phyloP scores from a whole-genome alignment of 2,888 invertebrate species.

The Poecilobothrus nobilitatus region DNA sequence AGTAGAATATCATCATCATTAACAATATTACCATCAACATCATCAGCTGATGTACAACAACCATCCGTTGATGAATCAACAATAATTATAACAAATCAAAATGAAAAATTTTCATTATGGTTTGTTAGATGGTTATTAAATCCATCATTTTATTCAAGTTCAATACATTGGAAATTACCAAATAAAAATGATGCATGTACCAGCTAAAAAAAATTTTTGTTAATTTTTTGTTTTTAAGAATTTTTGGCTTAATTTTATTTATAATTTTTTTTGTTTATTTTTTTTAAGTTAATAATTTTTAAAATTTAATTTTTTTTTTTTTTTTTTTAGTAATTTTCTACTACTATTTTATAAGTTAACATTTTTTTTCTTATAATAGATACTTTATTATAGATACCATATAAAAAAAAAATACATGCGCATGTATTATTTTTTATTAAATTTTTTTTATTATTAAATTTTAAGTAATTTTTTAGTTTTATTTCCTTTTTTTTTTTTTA shows the following conservation, averaged over 20 bases:
- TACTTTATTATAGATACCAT: too few species aligned
- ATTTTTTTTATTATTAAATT: too few species aligned
- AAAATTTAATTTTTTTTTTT: too few species aligned
- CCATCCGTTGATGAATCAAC: background rate
- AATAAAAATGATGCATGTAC: background rate
- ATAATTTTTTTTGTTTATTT: background rate
- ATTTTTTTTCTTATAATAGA: too few species aligned
- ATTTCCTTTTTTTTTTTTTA: background rate
- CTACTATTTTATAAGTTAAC: too few species aligned
- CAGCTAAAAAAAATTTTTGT: background rate
- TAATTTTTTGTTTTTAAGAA: background rate
- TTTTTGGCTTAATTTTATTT: background rate
- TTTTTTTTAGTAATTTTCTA: too few species aligned
- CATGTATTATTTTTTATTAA: too few species aligned
- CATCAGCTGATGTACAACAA: too few species aligned
- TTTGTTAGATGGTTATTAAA: slow-evolving; percentile 18
- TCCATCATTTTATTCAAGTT: slow-evolving; percentile 19
- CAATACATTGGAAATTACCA: slow-evolving; percentile 9
- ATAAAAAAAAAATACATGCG: too few species aligned
- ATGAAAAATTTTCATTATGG: slow-evolving; percentile 12
- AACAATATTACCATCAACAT: background rate
- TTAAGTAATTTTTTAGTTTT: background rate
- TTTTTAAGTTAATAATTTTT: too few species aligned
- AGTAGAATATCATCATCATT: background rate
- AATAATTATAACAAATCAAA: background rate